Evolutionary conservation across 1,140 invertebrate species (phyloP).

Genomic region (Brachionus rotundiformis): DNA sequence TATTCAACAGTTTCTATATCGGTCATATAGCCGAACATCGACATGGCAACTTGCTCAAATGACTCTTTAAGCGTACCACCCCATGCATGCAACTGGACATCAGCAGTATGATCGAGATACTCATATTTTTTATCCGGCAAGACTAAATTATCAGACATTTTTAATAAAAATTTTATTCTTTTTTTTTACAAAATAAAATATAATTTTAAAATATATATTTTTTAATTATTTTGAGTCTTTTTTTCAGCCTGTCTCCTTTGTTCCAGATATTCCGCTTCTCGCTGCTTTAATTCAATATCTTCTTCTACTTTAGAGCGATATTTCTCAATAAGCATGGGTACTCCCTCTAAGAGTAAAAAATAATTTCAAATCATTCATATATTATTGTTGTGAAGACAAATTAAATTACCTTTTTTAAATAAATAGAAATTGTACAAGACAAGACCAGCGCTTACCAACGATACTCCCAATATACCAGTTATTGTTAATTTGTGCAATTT

Average conservation of each 20-base stretch:
- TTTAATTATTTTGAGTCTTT: constrained; percentile 1
- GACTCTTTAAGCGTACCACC: constrained; percentile 49
- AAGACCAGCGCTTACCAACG: constrained; percentile 21
- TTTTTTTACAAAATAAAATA: constrained; percentile 16
- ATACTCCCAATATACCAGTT: not conserved
- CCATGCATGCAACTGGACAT: constrained; percentile 52
- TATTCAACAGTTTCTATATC: constrained; percentile 83
- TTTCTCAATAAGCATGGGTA: constrained; percentile 51
- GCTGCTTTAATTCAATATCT: constrained; percentile 49
- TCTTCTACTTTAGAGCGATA: constrained; percentile 50
- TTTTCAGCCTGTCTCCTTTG: constrained; percentile 2
- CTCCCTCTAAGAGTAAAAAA: constrained; percentile 38
- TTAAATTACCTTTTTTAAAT: constrained; percentile 50
- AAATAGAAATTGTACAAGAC: constrained; percentile 44
- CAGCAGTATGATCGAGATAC: constrained; percentile 52
- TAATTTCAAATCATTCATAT: not conserved
- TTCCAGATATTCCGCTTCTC: constrained; percentile 44
- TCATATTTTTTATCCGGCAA: constrained; percentile 50
- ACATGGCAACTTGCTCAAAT: constrained; percentile 70
- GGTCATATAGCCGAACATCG: constrained; percentile 97
- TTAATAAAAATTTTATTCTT: not conserved
- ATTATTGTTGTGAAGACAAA: constrained; percentile 15
- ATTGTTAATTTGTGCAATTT: constrained; percentile 40
- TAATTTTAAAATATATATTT: too few species aligned
- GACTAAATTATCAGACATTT: constrained; percentile 30